phyloP scores from a whole-genome alignment of 2,888 invertebrate species.

The Stenotaenia linearis region DNA sequence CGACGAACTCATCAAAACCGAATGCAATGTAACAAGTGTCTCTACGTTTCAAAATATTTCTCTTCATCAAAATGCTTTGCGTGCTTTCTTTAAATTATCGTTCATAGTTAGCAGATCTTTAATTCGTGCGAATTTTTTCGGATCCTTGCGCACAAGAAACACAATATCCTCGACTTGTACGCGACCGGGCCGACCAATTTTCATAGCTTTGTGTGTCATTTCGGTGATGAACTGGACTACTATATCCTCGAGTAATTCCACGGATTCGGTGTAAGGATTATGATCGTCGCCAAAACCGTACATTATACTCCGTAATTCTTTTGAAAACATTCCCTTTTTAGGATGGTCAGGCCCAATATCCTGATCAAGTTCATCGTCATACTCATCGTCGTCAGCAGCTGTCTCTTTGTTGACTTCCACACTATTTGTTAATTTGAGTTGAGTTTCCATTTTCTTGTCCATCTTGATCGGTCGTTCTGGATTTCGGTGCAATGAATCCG shows the following conservation, averaged over 20 bases:
- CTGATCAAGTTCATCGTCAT: slow-evolving; percentile 33
- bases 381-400: slow-evolving; percentile 32
- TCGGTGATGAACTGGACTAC: slow-evolving; percentile 97
- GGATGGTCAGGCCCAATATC: slow-evolving; percentile 37
- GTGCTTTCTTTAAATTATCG: slow-evolving; percentile 95
- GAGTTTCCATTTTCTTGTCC: too few relatives aligned
- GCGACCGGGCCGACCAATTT: slow-evolving; percentile 90
- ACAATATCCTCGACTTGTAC: slow-evolving; percentile 98
- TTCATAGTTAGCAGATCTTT: slow-evolving; percentile 97
- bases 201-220: slow-evolving; percentile 83
- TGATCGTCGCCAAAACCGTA: slow-evolving; percentile 99
- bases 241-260: slow-evolving; percentile 92
- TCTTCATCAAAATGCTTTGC: slow-evolving; percentile 99
- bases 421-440: too few relatives aligned
- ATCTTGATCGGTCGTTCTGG: too few relatives aligned
- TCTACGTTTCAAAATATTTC: too few relatives aligned
- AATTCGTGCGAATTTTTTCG: slow-evolving; percentile 92
- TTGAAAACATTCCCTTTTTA: slow-evolving; percentile 74
- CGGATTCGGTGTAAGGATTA: slow-evolving; percentile 97
- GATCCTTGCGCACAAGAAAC: slow-evolving; percentile 89
- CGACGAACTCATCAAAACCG: too few relatives aligned
- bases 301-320: slow-evolving; percentile 96
- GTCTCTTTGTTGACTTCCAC: too few relatives aligned
- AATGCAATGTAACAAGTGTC: too few relatives aligned
- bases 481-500: too few relatives aligned